Conservation (phyloP, 2,113 vertebrate genomes). For the Ranitomeya imitator region DNA sequence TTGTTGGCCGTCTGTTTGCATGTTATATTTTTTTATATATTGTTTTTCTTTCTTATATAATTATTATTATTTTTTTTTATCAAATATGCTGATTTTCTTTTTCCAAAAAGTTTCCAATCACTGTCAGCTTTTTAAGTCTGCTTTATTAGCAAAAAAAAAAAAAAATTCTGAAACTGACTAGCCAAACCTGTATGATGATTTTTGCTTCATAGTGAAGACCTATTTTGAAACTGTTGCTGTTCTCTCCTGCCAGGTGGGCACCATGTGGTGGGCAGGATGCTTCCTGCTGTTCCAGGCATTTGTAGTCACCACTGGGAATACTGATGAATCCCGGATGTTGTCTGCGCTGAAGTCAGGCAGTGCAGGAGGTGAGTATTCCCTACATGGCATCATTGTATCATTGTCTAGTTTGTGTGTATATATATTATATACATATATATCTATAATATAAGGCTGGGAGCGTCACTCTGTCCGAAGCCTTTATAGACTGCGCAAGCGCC, state of each 20-base stretch:
- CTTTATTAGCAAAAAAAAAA: neutral
- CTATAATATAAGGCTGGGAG: no score
- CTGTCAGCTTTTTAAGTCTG: no score
- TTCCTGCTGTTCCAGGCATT: conserved; percentile 28
- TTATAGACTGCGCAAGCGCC: no score
- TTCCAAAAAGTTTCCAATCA: no score
- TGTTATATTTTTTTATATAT: no score
- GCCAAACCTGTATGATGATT: neutral
- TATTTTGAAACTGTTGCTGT: neutral
- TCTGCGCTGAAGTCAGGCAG: neutral
- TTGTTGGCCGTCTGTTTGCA: no score
- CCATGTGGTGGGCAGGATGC: conserved; percentile 39
- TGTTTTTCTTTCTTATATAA: no score
- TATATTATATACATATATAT: no score
- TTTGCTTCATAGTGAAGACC: neutral
- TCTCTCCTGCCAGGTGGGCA: neutral
- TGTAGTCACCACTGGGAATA: neutral
- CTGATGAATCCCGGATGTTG: neutral
- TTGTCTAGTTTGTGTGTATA: neutral
- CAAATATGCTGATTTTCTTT: no score
- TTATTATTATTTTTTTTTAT: no score
- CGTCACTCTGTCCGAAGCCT: no score
- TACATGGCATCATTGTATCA: neutral
- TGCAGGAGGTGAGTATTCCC: conserved; percentile 11
- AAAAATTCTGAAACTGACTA: no score